Evolutionary conservation across 2,888 invertebrate species (phyloP).

Genomic region (Phasia obesa): DNA sequence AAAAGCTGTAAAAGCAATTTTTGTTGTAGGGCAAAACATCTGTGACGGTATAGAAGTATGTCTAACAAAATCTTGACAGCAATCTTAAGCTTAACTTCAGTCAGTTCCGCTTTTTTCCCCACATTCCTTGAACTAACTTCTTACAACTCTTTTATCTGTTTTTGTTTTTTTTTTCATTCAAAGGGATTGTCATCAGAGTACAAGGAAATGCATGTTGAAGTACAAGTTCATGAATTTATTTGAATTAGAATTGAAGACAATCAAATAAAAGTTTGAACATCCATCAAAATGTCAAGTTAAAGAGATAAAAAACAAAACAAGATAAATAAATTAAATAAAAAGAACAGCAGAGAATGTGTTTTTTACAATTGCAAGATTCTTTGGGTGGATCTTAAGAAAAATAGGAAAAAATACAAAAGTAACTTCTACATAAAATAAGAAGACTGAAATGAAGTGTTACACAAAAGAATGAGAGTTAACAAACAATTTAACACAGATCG

Average conservation of each 20-base stretch:
- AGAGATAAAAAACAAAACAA: constrained; percentile 36
- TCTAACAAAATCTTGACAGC: constrained; percentile 1
- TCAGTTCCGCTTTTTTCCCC: constrained; percentile 9
- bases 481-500: not conserved
- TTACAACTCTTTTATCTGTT: not conserved
- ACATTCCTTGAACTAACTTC: too few species aligned
- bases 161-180: constrained; percentile 14
- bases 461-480: not conserved
- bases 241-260: constrained; percentile 53
- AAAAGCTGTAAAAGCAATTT: not conserved
- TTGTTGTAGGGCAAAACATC: not conserved
- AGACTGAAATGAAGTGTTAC: not conserved
- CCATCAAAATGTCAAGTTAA: constrained; percentile 70
- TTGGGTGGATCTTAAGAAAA: constrained; percentile 13
- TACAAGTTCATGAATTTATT: constrained; percentile 45
- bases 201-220: constrained; percentile 33
- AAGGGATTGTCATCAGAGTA: constrained; percentile 45
- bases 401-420: not conserved
- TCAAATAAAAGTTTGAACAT: constrained; percentile 72
- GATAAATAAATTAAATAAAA: not conserved
- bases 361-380: constrained; percentile 15
- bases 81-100: constrained; percentile 36
- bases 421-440: too few species aligned
- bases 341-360: not conserved
- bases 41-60: not conserved